Conservation (phyloP, 2,797 vertebrate genomes). For the Oreortyx pictus region DNA sequence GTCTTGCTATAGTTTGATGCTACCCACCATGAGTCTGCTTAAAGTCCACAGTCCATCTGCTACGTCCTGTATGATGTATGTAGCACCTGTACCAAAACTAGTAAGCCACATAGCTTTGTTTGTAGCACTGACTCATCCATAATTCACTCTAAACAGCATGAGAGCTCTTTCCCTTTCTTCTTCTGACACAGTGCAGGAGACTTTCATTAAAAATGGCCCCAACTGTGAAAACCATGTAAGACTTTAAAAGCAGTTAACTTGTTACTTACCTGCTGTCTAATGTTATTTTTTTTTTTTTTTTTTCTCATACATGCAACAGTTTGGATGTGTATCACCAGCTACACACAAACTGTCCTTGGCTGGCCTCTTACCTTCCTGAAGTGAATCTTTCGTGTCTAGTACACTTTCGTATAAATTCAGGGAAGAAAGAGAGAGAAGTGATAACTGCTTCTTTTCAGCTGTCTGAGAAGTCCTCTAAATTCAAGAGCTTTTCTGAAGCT, state of each 20-base stretch:
- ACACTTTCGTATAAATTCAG: neutral
- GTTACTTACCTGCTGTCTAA: neutral
- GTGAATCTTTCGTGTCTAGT: neutral
- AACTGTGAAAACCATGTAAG: neutral
- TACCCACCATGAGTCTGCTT: neutral
- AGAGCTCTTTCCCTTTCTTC: neutral
- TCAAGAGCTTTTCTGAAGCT: neutral
- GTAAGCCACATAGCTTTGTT: neutral
- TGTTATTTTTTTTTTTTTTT: neutral
- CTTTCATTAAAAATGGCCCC: slow-evolving; percentile 4
- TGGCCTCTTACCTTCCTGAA: neutral
- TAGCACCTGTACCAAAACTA: neutral
- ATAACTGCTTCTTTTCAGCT: neutral
- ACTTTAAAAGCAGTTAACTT: neutral
- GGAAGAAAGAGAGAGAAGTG: neutral
- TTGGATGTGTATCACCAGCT: neutral
- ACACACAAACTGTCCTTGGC: neutral
- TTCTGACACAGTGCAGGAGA: neutral
- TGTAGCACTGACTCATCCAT: neutral
- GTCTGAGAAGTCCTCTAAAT: neutral
- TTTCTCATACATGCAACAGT: neutral
- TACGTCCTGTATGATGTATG: accelerated
- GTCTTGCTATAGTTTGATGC: neutral
- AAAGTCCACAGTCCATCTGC: neutral
- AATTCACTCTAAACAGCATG: neutral